A percentile compares a stretch with the other conserved stretches of the same genome.
Evolutionary conservation across 2,113 vertebrate species (phyloP).

Genomic region (Trichechus manatus): DNA sequence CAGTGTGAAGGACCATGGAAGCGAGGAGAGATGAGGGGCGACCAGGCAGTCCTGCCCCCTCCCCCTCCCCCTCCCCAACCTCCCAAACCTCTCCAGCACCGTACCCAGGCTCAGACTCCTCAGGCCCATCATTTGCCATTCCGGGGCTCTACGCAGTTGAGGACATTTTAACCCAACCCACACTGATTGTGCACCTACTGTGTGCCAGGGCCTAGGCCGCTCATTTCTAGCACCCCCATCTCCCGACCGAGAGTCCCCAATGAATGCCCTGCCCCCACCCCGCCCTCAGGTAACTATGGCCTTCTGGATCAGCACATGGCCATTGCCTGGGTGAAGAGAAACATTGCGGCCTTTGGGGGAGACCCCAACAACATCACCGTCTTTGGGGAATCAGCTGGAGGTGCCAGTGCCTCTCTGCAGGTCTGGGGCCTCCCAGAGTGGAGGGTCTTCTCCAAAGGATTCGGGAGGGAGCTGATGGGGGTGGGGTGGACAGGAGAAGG

Average conservation of each 20-base stretch:
- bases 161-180: neutral
- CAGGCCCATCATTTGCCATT: neutral
- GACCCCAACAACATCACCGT: constrained; percentile 94
- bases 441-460: neutral
- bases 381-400: constrained; percentile 97
- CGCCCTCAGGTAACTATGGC: constrained; percentile 93
- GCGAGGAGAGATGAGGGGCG: too few species aligned
- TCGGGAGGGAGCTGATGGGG: accelerated
- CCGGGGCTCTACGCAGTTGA: neutral
- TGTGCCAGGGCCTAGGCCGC: neutral
- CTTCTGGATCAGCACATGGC: constrained; percentile 97
- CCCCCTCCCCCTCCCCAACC: accelerated
- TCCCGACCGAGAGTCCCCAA: neutral
- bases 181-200: accelerated
- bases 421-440: constrained; percentile 75
- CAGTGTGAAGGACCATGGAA: neutral
- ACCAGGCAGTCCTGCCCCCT: neutral
- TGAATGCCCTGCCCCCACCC: neutral
- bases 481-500: neutral
- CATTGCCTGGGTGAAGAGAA: constrained; percentile 97
- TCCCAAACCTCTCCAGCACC: accelerated
- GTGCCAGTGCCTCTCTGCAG: constrained; percentile 92
- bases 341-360: constrained; percentile 95
- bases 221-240: neutral
- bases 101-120: neutral